phyloP scores from a whole-genome alignment of 2,797 vertebrate genomes.

The Falco naumanni region DNA sequence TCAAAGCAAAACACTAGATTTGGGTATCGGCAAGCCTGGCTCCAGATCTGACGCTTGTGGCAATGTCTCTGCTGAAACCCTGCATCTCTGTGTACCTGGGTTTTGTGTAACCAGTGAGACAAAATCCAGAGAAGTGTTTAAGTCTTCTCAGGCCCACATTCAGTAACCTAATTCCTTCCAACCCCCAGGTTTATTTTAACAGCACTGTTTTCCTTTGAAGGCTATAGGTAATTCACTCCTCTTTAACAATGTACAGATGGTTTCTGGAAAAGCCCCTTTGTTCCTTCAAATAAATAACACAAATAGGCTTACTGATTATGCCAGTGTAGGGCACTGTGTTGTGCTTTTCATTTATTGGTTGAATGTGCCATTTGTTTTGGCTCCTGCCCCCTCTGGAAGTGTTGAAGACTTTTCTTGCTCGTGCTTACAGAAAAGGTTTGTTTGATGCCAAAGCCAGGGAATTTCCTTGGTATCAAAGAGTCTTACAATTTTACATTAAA shows the following conservation, averaged over 20 bases:
- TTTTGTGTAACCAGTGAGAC: neutral
- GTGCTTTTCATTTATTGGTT: neutral
- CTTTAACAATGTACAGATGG: constrained; percentile 28
- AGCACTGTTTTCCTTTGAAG: constrained; percentile 32
- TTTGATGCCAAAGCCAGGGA: constrained; percentile 33
- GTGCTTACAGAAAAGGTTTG: neutral
- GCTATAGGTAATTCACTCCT: constrained; percentile 6
- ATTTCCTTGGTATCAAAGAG: constrained; percentile 27
- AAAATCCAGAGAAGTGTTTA: constrained; percentile 2
- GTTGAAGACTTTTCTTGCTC: neutral
- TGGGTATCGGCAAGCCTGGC: neutral
- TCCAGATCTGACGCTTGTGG: constrained; percentile 27
- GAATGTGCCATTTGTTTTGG: constrained; percentile 19
- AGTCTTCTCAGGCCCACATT: neutral
- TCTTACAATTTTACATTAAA: neutral
- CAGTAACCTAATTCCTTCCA: neutral
- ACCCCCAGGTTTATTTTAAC: constrained; percentile 35
- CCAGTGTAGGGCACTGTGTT: neutral
- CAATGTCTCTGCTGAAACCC: neutral
- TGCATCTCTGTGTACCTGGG: neutral
- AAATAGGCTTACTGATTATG: constrained; percentile 10
- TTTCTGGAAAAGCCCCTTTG: constrained; percentile 37
- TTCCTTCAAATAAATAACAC: constrained; percentile 17
- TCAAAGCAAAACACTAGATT: constrained; percentile 3
- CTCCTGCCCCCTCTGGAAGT: neutral